A percentile compares a stretch with the other conserved stretches of the same genome.
phyloP scores from a whole-genome alignment of 2,113 vertebrate species.

The Solenodon paradoxus region DNA sequence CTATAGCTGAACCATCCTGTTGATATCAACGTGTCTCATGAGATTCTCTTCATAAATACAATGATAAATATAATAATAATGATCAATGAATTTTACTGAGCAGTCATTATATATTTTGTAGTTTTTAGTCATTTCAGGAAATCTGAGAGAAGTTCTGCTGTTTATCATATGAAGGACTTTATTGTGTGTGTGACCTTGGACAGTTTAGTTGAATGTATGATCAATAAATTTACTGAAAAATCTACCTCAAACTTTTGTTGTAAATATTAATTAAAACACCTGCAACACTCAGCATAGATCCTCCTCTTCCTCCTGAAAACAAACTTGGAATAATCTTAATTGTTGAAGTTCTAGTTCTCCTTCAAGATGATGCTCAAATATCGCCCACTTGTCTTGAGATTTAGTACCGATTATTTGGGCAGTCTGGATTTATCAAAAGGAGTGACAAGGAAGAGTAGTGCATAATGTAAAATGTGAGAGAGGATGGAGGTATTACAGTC shows the following conservation, averaged over 20 bases:
- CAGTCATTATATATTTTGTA: neutral
- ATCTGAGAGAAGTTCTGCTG: neutral
- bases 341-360: neutral
- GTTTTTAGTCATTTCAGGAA: neutral
- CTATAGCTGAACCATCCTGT: neutral
- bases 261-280: neutral
- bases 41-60: neutral
- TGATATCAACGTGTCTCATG: neutral
- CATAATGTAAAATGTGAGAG: neutral
- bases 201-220: neutral
- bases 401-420: neutral
- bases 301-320: neutral
- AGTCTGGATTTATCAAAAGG: neutral
- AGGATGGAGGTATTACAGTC: rapidly evolving
- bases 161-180: neutral
- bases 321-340: neutral
- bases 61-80: neutral
- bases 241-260: neutral
- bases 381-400: too few species aligned
- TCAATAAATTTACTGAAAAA: neutral
- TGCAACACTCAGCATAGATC: neutral
- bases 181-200: neutral
- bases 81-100: neutral
- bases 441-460: neutral
- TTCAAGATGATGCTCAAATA: neutral